phyloP scores from a whole-genome alignment of 2,113 vertebrate genomes.

The Mastomys natalensis region DNA sequence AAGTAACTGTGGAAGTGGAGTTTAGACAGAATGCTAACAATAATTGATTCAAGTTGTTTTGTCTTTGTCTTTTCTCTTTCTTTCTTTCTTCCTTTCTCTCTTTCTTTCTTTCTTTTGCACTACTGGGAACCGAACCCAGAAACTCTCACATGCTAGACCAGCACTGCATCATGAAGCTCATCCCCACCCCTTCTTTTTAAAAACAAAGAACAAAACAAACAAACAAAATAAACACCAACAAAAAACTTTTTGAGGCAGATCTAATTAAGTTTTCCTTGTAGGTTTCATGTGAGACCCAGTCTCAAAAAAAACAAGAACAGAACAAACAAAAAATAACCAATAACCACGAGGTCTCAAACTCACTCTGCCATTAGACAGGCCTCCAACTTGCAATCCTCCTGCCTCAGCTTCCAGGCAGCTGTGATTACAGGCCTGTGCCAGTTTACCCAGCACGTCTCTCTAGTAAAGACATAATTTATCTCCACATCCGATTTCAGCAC shows the following conservation, averaged over 20 bases:
- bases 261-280: not conserved
- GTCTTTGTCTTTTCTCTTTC: not conserved
- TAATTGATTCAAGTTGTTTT: not conserved
- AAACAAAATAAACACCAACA: not conserved
- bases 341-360: not conserved
- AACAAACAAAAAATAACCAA: no score
- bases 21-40: no score
- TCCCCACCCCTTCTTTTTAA: not conserved
- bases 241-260: not conserved
- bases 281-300: no score
- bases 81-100: no score
- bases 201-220: not conserved
- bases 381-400: not conserved
- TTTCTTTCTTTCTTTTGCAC: accelerated
- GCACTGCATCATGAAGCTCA: not conserved
- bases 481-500: not conserved
- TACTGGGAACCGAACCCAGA: not conserved
- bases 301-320: not conserved
- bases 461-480: not conserved
- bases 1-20: no score
- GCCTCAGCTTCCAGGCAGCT: not conserved
- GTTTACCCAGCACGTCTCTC: not conserved
- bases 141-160: not conserved
- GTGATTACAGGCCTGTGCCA: not conserved
- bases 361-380: not conserved